These are phyloP conservation scores for Geococcyx californianus DNA, from an alignment of 2,113 vertebrate genomes.

Conservation along the genomic window DNA sequence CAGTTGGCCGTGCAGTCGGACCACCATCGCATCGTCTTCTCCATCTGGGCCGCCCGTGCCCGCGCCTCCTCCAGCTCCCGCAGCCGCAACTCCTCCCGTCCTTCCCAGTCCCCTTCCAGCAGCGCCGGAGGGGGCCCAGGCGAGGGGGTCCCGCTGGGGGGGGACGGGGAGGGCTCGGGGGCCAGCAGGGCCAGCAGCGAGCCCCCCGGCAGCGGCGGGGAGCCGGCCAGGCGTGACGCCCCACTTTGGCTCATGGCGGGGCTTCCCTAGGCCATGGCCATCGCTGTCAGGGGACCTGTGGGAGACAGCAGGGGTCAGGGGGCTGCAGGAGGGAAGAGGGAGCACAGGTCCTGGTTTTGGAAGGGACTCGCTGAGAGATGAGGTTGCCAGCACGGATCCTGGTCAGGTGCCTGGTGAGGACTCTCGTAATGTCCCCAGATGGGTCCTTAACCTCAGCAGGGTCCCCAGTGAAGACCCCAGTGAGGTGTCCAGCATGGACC, in stretches of 20 bases:
- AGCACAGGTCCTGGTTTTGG: not conserved
- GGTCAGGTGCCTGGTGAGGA: not conserved
- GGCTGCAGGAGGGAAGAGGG: not conserved
- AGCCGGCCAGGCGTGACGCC: slow-evolving; percentile 66
- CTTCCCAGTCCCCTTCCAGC: slow-evolving; percentile 92
- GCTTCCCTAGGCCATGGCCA: not conserved
- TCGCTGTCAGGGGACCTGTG: not conserved
- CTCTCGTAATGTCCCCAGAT: no score
- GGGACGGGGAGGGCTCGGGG: slow-evolving; percentile 85
- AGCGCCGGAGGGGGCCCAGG: slow-evolving; percentile 78
- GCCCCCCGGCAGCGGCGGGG: slow-evolving; percentile 73
- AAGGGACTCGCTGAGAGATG: accelerated
- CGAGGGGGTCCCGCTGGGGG: slow-evolving; percentile 85
- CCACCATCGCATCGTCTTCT: slow-evolving; percentile 99
- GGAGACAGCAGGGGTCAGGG: not conserved
- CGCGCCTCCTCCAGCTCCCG: slow-evolving; percentile 94
- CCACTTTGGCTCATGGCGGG: slow-evolving; percentile 75
- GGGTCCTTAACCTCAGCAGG: no score
- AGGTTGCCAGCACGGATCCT: accelerated
- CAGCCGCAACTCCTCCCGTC: slow-evolving; percentile 91
- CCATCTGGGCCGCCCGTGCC: slow-evolving; percentile 93
- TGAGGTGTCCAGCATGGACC: no score
- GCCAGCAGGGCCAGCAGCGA: slow-evolving; percentile 85
- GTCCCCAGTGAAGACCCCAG: not conserved
- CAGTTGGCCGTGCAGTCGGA: slow-evolving; percentile 98